Percentiles rank a stretch among this genome's conserved stretches.
Evolutionary conservation across 1,140 invertebrate species (phyloP).

Genomic region (Bombus superbus): DNA sequence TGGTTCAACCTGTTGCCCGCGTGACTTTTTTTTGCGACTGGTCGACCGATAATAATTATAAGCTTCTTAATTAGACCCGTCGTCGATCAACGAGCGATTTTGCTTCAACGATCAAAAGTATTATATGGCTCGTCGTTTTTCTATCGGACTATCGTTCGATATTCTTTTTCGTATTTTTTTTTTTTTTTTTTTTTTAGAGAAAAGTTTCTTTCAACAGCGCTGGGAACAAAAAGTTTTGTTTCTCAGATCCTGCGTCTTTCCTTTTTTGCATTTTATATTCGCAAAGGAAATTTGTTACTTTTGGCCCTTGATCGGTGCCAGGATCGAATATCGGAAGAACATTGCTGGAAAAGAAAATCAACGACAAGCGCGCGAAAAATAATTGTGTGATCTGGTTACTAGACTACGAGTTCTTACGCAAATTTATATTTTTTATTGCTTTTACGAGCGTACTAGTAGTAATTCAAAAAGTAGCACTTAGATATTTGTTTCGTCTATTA

Average conservation of each 20-base stretch:
- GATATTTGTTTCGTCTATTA: no score
- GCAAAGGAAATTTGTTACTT: no score
- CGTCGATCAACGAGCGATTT: neutral
- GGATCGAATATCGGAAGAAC: neutral
- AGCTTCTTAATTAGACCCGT: conserved; percentile 41
- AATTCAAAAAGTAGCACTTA: no score
- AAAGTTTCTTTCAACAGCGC: no score
- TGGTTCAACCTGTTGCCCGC: neutral
- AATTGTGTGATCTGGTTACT: neutral
- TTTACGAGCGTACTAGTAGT: no score
- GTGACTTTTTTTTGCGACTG: neutral
- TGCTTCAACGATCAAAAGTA: neutral
- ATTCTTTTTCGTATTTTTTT: neutral
- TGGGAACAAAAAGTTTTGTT: no score
- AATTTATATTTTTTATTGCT: no score
- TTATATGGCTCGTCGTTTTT: neutral
- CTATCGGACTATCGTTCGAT: neutral
- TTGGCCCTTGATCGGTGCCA: no score
- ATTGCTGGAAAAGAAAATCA: neutral
- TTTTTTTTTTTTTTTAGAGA: neutral
- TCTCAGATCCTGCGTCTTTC: no score
- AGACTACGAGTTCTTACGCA: no score
- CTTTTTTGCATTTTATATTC: no score
- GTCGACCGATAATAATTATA: conserved; percentile 23
- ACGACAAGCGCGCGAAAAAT: neutral